Evolutionary conservation across 2,888 invertebrate species (phyloP).

Genomic region (Lepeophtheirus nordmannii): DNA sequence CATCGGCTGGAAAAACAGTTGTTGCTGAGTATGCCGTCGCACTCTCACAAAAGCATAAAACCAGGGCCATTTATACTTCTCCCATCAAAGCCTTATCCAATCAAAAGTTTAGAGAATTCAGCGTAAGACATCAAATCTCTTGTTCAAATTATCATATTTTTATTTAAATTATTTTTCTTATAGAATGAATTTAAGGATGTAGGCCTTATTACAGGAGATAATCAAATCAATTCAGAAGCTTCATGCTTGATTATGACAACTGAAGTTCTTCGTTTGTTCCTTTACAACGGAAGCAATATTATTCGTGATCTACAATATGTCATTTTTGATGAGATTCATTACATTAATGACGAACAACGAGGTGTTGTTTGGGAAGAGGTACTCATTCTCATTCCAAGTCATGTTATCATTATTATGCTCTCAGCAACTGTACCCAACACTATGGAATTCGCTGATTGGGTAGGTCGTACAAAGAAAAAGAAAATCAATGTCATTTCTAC

Average conservation of each 20-base stretch:
- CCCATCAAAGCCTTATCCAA: conserved; percentile 98
- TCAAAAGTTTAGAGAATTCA: conserved; percentile 96
- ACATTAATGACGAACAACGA: conserved; percentile 89
- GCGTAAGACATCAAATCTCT: conserved; percentile 34
- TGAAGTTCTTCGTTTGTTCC: conserved; percentile 90
- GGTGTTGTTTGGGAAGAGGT: conserved; percentile 99
- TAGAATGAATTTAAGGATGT: conserved; percentile 69
- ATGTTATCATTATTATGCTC: conserved; percentile 87
- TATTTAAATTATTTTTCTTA: not conserved
- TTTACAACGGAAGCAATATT: conserved; percentile 82
- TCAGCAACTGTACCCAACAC: conserved; percentile 98
- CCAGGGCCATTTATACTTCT: conserved; percentile 88
- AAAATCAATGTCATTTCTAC: conserved; percentile 86
- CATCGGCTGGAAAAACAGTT: conserved; percentile 96
- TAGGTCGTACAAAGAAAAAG: conserved; percentile 54
- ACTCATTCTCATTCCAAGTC: conserved; percentile 78
- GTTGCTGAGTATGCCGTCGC: conserved; percentile 99
- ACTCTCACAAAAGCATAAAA: conserved; percentile 75
- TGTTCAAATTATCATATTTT: not conserved
- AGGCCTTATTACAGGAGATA: conserved; percentile 82
- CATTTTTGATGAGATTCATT: conserved; percentile 98
- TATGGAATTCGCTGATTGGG: conserved; percentile 86
- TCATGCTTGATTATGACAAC: conserved; percentile 98
- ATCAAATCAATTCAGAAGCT: conserved; percentile 83
- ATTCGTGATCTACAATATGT: conserved; percentile 94